Evolutionary conservation across 1,140 invertebrate genomes (phyloP).

Genomic region (Aporrectodea caliginosa): DNA sequence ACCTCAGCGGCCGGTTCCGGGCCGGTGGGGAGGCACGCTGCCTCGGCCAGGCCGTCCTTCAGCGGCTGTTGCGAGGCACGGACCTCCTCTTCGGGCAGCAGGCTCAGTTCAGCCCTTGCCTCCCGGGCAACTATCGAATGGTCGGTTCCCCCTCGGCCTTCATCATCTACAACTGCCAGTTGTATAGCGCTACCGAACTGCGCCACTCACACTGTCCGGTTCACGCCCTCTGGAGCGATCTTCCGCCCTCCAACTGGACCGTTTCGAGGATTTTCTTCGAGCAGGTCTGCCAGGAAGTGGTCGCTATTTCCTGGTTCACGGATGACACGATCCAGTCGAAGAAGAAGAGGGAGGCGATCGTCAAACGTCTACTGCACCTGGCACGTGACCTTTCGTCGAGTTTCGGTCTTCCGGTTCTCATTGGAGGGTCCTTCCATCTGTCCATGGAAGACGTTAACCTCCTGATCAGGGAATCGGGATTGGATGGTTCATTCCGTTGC

Average conservation of each 20-base stretch:
- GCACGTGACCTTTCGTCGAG: background rate
- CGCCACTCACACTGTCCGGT: background rate
- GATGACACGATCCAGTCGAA: background rate
- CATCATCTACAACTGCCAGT: background rate
- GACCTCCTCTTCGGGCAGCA: background rate
- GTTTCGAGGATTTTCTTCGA: background rate
- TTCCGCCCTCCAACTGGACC: background rate
- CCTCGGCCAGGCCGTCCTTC: background rate
- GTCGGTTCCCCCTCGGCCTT: background rate
- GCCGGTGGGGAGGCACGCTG: background rate
- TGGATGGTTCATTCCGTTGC: background rate
- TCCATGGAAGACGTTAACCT: background rate
- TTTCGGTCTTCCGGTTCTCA: background rate
- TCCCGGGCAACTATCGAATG: background rate
- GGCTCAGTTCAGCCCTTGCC: background rate
- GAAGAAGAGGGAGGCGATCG: background rate
- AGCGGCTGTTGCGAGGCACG: background rate
- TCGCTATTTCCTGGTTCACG: background rate
- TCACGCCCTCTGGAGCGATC: background rate
- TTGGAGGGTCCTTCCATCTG: background rate
- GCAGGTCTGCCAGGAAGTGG: background rate
- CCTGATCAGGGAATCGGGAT: background rate
- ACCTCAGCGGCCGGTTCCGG: background rate
- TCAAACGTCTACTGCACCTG: background rate
- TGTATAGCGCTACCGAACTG: background rate